These are phyloP conservation scores for Amblyopsis hoosieri DNA, from an alignment of 2,797 vertebrate species.

Conservation along the genomic window DNA sequence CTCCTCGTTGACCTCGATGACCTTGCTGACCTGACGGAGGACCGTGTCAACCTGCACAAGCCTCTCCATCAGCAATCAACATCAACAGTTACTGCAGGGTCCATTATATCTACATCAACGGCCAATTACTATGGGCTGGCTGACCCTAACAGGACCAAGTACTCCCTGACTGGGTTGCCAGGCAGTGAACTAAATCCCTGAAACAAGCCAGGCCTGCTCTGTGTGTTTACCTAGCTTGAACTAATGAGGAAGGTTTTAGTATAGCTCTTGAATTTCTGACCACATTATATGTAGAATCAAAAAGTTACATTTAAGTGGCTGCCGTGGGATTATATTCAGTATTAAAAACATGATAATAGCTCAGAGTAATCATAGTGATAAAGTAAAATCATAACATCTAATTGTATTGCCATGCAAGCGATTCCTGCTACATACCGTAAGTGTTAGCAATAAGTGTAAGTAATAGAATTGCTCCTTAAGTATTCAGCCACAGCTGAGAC, in stretches of 20 bases:
- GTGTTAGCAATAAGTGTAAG: no score
- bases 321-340: no score
- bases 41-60: conserved; percentile 6
- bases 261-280: neutral
- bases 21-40: neutral
- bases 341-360: no score
- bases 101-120: conserved; percentile 13
- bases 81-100: conserved; percentile 7
- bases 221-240: conserved; percentile 1
- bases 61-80: conserved; percentile 9
- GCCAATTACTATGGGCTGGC: conserved; percentile 7
- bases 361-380: no score
- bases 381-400: no score
- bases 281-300: no score
- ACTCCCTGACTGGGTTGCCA: conserved; percentile 7
- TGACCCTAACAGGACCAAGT: conserved; percentile 8
- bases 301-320: no score
- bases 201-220: conserved; percentile 2
- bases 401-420: no score
- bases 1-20: conserved; percentile 4
- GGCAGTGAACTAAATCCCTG: neutral
- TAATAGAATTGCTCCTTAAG: no score
- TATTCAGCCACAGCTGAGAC: no score
- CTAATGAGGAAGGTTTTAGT: conserved; percentile 4
- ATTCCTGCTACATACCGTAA: no score